A percentile compares a stretch with the other conserved stretches of the same genome.
phyloP scores from a whole-genome alignment of 2,113 vertebrate species.

The Channa maculata region DNA sequence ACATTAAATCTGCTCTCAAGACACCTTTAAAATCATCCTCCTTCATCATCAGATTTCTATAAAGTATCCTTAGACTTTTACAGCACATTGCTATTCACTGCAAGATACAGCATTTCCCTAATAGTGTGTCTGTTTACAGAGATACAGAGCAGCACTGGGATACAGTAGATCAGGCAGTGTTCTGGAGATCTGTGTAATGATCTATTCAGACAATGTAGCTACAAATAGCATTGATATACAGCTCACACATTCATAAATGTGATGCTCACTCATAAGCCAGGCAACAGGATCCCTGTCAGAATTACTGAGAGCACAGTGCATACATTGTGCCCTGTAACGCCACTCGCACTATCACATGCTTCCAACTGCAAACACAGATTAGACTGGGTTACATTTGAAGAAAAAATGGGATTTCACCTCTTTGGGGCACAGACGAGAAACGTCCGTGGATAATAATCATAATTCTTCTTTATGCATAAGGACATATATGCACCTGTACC shows the following conservation, averaged over 20 bases:
- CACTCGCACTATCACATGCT: conserved; percentile 40
- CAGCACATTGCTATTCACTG: conserved; percentile 16
- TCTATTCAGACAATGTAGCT: conserved; percentile 51
- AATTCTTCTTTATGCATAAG: conserved; percentile 10
- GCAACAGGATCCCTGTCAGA: conserved; percentile 58
- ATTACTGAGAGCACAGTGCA: conserved; percentile 49
- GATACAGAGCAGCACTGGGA: conserved; percentile 14
- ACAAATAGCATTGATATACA: conserved; percentile 60
- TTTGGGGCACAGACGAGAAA: conserved; percentile 32
- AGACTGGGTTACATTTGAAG: conserved; percentile 29
- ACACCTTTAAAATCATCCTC: conserved; percentile 42
- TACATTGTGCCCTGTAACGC: conserved; percentile 52
- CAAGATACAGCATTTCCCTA: conserved; percentile 18
- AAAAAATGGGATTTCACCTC: conserved; percentile 54
- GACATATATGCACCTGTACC: background rate
- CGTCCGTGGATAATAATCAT: conserved; percentile 48
- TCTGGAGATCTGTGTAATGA: conserved; percentile 39
- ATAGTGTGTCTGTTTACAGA: conserved; percentile 50
- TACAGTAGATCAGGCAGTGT: conserved; percentile 29
- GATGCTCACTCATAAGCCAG: conserved; percentile 55
- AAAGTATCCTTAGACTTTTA: conserved; percentile 23
- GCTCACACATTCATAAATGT: conserved; percentile 66
- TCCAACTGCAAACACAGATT: conserved; percentile 55
- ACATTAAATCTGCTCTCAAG: conserved; percentile 45
- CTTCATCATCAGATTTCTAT: conserved; percentile 31